Evolutionary conservation across 1,140 invertebrate genomes (phyloP).

Genomic region (Drosophila parabipectinata): DNA sequence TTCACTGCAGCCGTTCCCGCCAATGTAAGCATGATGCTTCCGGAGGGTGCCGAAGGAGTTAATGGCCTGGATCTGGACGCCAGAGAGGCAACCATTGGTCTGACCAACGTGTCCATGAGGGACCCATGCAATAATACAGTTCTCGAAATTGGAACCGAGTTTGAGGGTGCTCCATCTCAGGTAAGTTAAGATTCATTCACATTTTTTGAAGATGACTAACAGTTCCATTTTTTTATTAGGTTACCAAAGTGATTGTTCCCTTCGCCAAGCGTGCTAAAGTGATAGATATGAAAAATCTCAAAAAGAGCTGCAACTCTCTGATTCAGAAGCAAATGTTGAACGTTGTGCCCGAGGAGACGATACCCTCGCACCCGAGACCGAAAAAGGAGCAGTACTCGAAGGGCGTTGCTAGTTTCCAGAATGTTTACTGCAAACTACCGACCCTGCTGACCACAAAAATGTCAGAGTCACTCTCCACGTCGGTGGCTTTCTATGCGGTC

Average conservation of each 20-base stretch:
- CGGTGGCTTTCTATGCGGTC: constrained; percentile 89
- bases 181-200: constrained; percentile 27
- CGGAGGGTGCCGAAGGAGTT: background rate
- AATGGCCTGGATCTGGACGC: constrained; percentile 68
- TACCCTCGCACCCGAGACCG: constrained; percentile 49
- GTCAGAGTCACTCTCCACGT: constrained; percentile 88
- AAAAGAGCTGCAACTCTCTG: constrained; percentile 86
- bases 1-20: constrained; percentile 39
- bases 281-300: constrained; percentile 90
- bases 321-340: constrained; percentile 73
- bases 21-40: constrained; percentile 20
- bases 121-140: constrained; percentile 66
- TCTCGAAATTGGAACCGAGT: constrained; percentile 77
- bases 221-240: constrained; percentile 64
- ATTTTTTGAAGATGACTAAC: background rate
- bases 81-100: background rate
- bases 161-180: constrained; percentile 76
- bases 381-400: constrained; percentile 57
- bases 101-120: constrained; percentile 12
- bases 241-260: constrained; percentile 87
- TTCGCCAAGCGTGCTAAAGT: constrained; percentile 90
- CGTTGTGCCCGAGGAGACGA: constrained; percentile 27
- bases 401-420: constrained; percentile 81
- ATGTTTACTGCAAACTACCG: constrained; percentile 86
- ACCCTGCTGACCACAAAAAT: constrained; percentile 85